Conservation (phyloP, 2,797 vertebrate species). For the Telmatherina bonti region DNA sequence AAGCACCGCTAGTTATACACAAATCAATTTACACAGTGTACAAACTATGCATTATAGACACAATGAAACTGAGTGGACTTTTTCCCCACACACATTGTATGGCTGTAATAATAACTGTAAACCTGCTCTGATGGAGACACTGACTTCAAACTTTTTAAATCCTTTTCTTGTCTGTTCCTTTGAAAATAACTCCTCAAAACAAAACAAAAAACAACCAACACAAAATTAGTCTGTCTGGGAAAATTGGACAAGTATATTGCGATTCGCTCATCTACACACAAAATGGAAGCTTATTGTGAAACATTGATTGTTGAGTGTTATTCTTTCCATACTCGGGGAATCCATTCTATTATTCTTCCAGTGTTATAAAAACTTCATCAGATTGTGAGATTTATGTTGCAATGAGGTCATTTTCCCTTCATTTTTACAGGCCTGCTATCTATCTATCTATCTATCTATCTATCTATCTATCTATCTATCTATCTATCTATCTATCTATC, state of each 20-base stretch:
- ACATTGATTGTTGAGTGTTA: slow-evolving; percentile 28
- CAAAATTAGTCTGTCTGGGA: slow-evolving; percentile 6
- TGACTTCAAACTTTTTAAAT: too few species aligned
- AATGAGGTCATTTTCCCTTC: slow-evolving; percentile 30
- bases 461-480: too few species aligned
- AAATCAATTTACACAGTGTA: too few species aligned
- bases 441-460: too few species aligned
- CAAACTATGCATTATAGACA: too few species aligned
- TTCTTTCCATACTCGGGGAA: background rate
- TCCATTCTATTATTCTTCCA: slow-evolving; percentile 28
- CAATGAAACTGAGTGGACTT: too few species aligned
- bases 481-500: too few species aligned
- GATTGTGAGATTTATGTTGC: slow-evolving; percentile 45
- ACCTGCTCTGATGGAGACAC: background rate
- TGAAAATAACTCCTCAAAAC: too few species aligned
- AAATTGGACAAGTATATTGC: slow-evolving; percentile 12
- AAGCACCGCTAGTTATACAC: too few species aligned
- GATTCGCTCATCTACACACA: background rate
- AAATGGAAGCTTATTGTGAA: background rate
- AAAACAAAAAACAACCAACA: background rate
- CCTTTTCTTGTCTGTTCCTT: too few species aligned
- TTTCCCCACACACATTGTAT: too few species aligned
- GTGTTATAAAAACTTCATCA: slow-evolving; percentile 27
- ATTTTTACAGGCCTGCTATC: slow-evolving; percentile 6
- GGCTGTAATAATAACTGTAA: too few species aligned